These are phyloP conservation scores for Lacerta agilis DNA, from an alignment of 2,797 vertebrate genomes.

Conservation along the genomic window DNA sequence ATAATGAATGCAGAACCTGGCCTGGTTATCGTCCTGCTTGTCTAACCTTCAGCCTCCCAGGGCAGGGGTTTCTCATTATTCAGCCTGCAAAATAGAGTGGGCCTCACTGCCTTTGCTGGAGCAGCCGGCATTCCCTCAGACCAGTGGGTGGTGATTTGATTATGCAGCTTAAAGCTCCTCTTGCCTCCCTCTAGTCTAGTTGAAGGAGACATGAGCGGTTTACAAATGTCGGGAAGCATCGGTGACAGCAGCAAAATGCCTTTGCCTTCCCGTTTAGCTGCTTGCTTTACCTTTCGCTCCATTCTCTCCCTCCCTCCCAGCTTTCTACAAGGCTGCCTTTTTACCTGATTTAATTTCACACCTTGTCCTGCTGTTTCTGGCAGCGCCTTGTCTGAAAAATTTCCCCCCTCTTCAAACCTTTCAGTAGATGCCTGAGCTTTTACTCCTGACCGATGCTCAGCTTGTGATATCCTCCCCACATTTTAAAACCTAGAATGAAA, in stretches of 20 bases:
- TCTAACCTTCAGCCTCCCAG: neutral
- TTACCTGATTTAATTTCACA: conserved; percentile 71
- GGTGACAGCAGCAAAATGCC: conserved; percentile 9
- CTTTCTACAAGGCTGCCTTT: conserved; percentile 56
- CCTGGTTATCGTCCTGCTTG: neutral
- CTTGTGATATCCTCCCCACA: neutral
- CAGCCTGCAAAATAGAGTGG: neutral
- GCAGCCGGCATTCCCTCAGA: accelerated
- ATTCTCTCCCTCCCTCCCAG: conserved; percentile 32
- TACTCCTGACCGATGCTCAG: neutral
- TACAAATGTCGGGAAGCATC: conserved; percentile 34
- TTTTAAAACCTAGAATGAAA: neutral
- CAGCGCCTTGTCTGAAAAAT: conserved; percentile 33
- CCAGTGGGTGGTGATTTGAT: conserved; percentile 4
- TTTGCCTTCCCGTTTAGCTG: conserved; percentile 29
- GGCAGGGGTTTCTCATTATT: neutral
- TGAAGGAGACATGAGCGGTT: conserved; percentile 12
- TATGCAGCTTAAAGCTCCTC: neutral
- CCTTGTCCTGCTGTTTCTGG: conserved; percentile 46
- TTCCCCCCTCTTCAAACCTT: conserved; percentile 12
- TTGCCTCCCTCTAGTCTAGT: neutral
- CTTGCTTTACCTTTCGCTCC: conserved; percentile 36
- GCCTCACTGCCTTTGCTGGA: neutral
- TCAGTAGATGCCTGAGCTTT: conserved; percentile 21
- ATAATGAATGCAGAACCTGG: neutral